These are phyloP conservation scores for Drosophila chauvacae DNA, from an alignment of 1,140 invertebrate genomes.

Conservation along the genomic window DNA sequence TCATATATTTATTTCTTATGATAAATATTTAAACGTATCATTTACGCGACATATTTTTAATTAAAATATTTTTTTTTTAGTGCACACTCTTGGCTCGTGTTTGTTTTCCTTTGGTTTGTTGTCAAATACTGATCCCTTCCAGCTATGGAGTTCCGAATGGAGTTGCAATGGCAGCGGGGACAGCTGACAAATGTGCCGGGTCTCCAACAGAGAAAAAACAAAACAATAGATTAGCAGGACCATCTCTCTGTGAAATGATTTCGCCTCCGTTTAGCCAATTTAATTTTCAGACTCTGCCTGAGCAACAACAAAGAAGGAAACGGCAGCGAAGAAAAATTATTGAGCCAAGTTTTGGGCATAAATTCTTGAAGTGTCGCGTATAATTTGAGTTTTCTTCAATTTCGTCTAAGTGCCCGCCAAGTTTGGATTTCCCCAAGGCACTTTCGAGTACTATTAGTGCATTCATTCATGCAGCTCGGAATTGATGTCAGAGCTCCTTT, in stretches of 20 bases:
- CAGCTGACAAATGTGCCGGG: conserved; percentile 47
- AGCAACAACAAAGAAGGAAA: not conserved
- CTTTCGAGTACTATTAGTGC: conserved; percentile 60
- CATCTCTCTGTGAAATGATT: conserved; percentile 32
- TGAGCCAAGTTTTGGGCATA: conserved; percentile 63
- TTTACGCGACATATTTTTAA: accelerated
- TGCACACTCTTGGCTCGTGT: conserved; percentile 13
- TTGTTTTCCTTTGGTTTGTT: conserved; percentile 41
- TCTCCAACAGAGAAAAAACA: conserved; percentile 1
- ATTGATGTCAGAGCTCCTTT: conserved; percentile 56
- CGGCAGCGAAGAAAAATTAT: conserved; percentile 18
- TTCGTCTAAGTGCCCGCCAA: conserved; percentile 43
- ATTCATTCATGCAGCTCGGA: conserved; percentile 55
- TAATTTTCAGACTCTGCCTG: conserved; percentile 23
- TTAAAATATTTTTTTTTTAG: not conserved
- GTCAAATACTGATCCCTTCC: conserved; percentile 31
- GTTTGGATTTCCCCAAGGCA: conserved; percentile 23
- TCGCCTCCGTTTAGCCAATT: conserved; percentile 24
- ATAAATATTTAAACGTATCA: not conserved
- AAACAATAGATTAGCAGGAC: conserved; percentile 37
- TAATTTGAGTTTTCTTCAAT: conserved; percentile 61
- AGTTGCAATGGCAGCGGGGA: conserved; percentile 11
- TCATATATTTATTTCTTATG: not conserved
- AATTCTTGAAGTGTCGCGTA: conserved; percentile 66
- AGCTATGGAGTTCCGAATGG: conserved; percentile 17